These are phyloP conservation scores for Cottoperca gobio DNA, from an alignment of 2,797 vertebrate species.

Conservation along the genomic window DNA sequence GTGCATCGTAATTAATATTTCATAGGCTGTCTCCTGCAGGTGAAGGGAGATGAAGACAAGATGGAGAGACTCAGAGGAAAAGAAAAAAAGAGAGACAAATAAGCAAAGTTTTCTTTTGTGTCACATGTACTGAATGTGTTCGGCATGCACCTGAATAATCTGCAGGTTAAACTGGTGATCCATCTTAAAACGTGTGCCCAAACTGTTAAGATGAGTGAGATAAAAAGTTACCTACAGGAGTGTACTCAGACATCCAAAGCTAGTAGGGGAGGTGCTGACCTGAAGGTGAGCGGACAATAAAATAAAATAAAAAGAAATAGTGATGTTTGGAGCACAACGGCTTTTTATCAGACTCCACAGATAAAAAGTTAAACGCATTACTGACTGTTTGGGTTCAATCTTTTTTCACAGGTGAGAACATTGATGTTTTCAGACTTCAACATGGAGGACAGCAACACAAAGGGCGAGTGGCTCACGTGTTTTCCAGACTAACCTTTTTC, in stretches of 20 bases:
- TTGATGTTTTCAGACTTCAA: conserved; percentile 21
- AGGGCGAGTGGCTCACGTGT: no score
- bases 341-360: no score
- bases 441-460: conserved; percentile 10
- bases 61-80: conserved; percentile 32
- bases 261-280: no score
- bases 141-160: background rate
- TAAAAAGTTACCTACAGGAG: background rate
- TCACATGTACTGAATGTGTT: background rate
- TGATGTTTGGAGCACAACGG: no score
- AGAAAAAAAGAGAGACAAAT: conserved; percentile 31
- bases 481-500: no score
- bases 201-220: background rate
- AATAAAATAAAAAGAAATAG: no score
- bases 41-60: conserved; percentile 58
- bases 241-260: no score
- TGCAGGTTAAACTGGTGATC: background rate
- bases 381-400: background rate
- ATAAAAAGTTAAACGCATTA: conserved; percentile 2
- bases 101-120: background rate
- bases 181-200: background rate
- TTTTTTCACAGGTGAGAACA: background rate
- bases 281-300: no score
- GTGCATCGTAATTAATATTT: conserved; percentile 79
- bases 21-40: conserved; percentile 71